Evolutionary conservation across 2,113 vertebrate species (phyloP).

Genomic region (Protomyctophum bolini): DNA sequence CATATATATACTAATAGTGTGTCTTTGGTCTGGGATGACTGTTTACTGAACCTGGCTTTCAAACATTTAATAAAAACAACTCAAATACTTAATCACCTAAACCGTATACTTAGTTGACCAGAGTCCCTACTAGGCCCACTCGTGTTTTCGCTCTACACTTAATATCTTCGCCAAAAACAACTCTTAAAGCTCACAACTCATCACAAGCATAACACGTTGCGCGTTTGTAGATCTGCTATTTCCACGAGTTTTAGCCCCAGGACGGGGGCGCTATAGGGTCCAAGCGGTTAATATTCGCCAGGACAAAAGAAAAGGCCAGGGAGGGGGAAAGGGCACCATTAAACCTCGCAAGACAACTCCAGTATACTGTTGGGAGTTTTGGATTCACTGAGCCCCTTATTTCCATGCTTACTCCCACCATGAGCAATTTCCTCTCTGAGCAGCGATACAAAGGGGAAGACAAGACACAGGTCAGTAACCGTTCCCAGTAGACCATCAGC

Average conservation of each 20-base stretch:
- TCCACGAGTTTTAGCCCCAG: neutral
- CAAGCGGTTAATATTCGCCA: neutral
- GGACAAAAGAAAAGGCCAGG: neutral
- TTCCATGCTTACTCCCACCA: constrained; percentile 35
- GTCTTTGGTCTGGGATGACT: too few species aligned
- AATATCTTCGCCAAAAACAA: too few species aligned
- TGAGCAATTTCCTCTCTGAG: constrained; percentile 53
- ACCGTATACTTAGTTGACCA: too few species aligned
- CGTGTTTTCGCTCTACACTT: too few species aligned
- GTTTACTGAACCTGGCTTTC: too few species aligned
- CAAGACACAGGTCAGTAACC: constrained; percentile 67
- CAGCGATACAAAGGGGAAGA: constrained; percentile 43
- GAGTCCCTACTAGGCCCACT: too few species aligned
- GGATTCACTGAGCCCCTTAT: constrained; percentile 45
- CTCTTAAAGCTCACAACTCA: neutral
- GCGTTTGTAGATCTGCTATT: neutral
- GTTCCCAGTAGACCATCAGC: constrained; percentile 52
- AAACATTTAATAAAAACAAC: neutral
- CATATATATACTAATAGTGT: too few species aligned
- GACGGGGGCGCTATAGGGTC: neutral
- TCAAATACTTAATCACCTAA: too few species aligned
- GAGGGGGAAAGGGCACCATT: neutral
- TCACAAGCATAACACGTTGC: neutral
- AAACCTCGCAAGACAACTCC: constrained; percentile 21
- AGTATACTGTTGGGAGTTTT: constrained; percentile 26